A percentile compares a stretch with the other conserved stretches of the same genome.
Conservation (phyloP, 2,888 invertebrate genomes). For the Camponotus fellah region DNA sequence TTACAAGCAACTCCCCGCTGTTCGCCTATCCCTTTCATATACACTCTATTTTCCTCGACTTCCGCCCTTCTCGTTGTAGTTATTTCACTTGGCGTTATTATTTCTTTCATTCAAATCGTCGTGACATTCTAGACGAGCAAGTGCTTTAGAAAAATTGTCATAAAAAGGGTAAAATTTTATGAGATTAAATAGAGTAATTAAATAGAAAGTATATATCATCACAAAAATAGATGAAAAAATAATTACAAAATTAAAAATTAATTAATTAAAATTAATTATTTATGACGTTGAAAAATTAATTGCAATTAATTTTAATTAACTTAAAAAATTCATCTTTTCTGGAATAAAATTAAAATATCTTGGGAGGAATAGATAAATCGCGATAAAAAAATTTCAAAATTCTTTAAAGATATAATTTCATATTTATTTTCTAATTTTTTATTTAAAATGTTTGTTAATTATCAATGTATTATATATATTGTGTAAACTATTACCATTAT, state of each 20-base stretch:
- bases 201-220: slow-evolving; percentile 22
- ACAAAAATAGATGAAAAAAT: too few relatives aligned
- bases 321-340: not conserved
- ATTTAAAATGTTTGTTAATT: not conserved
- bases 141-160: slow-evolving; percentile 12
- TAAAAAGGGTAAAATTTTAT: slow-evolving; percentile 16
- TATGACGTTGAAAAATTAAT: not conserved
- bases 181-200: too few relatives aligned
- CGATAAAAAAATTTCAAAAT: not conserved
- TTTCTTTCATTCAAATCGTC: slow-evolving; percentile 27
- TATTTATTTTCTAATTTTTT: not conserved
- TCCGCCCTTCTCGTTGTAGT: slow-evolving; percentile 11
- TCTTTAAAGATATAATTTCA: not conserved
- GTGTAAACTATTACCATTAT: not conserved
- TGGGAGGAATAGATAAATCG: not conserved
- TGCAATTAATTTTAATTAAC: not conserved
- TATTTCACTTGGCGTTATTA: slow-evolving; percentile 32
- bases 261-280: too few relatives aligned
- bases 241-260: too few relatives aligned
- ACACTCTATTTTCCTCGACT: slow-evolving; percentile 42
- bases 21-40: slow-evolving; percentile 8
- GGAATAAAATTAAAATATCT: not conserved
- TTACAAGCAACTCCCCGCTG: not conserved
- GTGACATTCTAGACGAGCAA: not conserved
- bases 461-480: not conserved